Percentiles rank a stretch among this genome's conserved stretches.
phyloP scores from a whole-genome alignment of 1,140 invertebrate species.

The Neoseiulus cucumeris region DNA sequence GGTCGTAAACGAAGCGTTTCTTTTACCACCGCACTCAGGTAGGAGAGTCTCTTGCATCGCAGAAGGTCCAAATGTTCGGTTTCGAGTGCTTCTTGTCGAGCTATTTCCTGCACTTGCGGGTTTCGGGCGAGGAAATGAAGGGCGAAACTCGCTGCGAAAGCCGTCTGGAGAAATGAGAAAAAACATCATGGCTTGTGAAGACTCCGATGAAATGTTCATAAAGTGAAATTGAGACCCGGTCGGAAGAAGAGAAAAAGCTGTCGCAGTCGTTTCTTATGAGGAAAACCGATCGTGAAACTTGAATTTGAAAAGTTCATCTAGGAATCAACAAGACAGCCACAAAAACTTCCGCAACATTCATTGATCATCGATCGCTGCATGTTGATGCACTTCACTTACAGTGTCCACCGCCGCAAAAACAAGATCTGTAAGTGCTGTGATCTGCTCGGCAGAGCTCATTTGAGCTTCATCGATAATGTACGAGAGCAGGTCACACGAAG shows the following conservation, averaged over 20 bases:
- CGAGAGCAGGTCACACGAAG: background rate
- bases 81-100: background rate
- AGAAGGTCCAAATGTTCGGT: background rate
- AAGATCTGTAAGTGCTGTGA: background rate
- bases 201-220: no score
- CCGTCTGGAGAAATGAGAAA: background rate
- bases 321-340: no score
- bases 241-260: no score
- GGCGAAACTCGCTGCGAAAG: slow-evolving; percentile 3
- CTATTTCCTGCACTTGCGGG: background rate
- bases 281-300: no score
- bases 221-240: no score
- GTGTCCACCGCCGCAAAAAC: background rate
- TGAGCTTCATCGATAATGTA: background rate
- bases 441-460: background rate
- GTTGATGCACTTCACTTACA: background rate
- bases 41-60: background rate
- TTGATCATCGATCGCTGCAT: no score
- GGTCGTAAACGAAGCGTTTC: slow-evolving; percentile 38
- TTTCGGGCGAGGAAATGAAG: background rate
- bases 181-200: no score
- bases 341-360: no score
- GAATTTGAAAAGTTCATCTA: no score
- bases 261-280: no score
- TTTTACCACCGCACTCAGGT: background rate